Base-by-base conservation (phyloP, 2,888 invertebrate genomes). In the Sphaeridia pumilis region DNA sequence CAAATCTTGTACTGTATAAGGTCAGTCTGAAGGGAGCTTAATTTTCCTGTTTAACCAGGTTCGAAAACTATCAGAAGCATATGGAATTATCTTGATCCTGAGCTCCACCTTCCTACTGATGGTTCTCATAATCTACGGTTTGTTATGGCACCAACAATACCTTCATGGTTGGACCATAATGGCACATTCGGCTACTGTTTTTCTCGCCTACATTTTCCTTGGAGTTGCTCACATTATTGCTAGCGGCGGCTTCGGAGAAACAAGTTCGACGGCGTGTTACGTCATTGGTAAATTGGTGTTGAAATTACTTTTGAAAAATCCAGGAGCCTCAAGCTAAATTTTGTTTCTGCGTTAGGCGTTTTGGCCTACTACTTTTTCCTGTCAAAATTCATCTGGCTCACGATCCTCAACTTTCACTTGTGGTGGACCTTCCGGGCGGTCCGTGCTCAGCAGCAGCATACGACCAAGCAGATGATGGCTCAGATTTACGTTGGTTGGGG, bases 381-480 rank as follows among this genome's bases (percentile, higher is more conserved):
- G 20, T 42, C 60, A 0, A 56, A 58, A 2, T 62, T 58, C 34
- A 54, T 38, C 46, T 60, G 61, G 59, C 35, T 62, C 24, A 55
- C 56, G 3, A 54, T 62, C 10, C 56, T 62, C 27, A 58, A 57
- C 22, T 58, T 59, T 49, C 58, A 62, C 42, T 46, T 62, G 27
- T 62, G 58, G 50, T 58, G 54, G 24, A 60, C 60, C 42, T 62
- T 62, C 46, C 60, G 57, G 54, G 60, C 52, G 10, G 28, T 52
- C n/a, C 52, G 46, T 2, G n/a, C 46, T 12, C 34, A 26, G 26
- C 45, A 41, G 24, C 36, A 4, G 1, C 7, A 20, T 24, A 26
- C 17, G n/a, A 34, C 26, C 5, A n/a, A 24, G 26, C 36, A 46
- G n/a, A 26, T 52, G 41, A 1, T 45, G 1, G 20, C 28, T 4